These are phyloP conservation scores for Xiphydria camelus DNA, from an alignment of 2,888 invertebrate genomes.

Conservation along the genomic window DNA sequence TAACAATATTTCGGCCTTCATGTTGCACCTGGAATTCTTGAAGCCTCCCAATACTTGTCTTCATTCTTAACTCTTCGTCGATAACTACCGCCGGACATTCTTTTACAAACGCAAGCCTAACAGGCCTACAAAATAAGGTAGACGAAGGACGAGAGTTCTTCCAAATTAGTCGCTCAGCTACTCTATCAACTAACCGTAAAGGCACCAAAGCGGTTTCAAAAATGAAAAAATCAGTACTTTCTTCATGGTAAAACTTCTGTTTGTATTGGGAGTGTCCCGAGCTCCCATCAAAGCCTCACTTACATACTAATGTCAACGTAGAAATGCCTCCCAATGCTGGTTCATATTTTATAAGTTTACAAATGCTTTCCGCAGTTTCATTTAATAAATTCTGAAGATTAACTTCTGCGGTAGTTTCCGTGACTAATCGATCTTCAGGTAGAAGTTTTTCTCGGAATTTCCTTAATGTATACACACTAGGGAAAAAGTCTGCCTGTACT, in stretches of 20 bases:
- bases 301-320: slow-evolving; percentile 1
- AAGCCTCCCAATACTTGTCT: not conserved
- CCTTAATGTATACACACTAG: not conserved
- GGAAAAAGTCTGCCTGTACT: not conserved
- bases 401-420: not conserved
- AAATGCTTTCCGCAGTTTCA: not conserved
- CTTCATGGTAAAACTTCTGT: slow-evolving; percentile 2
- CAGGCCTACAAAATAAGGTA: slow-evolving; percentile 3
- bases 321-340: too few species aligned
- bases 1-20: slow-evolving; percentile 12
- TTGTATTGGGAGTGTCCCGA: slow-evolving; percentile 3
- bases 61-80: not conserved
- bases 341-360: not conserved
- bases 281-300: slow-evolving; percentile 7
- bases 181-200: too few species aligned
- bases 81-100: not conserved
- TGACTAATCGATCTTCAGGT: not conserved
- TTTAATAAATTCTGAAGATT: not conserved
- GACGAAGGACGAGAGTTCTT: too few species aligned
- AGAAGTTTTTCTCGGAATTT: not conserved
- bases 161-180: too few species aligned
- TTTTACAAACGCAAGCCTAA: slow-evolving; percentile 12
- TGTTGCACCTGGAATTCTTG: not conserved
- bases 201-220: too few species aligned
- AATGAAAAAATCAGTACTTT: too few species aligned